A percentile compares a stretch with the other conserved stretches of the same genome.
These are phyloP conservation scores for Muscina levida DNA, from an alignment of 2,888 invertebrate genomes.

Conservation along the genomic window DNA sequence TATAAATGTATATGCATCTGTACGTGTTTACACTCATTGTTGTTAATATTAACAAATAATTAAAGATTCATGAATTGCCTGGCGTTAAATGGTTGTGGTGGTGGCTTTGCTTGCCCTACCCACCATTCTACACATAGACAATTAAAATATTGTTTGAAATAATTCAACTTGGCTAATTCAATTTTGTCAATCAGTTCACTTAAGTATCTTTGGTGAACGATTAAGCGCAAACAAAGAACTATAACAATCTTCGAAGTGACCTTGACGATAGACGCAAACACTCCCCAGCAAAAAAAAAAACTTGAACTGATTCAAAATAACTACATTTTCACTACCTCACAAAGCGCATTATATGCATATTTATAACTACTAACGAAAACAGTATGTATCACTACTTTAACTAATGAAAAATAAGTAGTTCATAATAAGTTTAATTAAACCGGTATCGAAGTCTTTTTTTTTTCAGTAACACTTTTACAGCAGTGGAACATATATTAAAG, in stretches of 20 bases:
- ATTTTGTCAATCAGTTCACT: slow-evolving; percentile 7
- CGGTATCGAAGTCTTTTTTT: too few species aligned
- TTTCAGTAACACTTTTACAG: too few species aligned
- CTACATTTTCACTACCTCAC: too few species aligned
- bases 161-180: slow-evolving; percentile 25
- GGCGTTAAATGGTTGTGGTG: neutral
- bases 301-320: too few species aligned
- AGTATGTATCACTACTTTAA: too few species aligned
- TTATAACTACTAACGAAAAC: too few species aligned
- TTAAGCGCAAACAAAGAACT: slow-evolving; percentile 27
- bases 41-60: slow-evolving; percentile 29
- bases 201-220: slow-evolving; percentile 17
- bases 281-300: too few species aligned
- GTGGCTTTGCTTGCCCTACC: slow-evolving; percentile 32
- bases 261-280: too few species aligned
- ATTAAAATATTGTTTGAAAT: neutral
- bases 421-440: too few species aligned
- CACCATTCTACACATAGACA: neutral
- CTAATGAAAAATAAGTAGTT: too few species aligned
- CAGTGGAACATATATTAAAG: too few species aligned
- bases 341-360: too few species aligned
- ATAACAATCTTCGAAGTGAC: slow-evolving; percentile 20
- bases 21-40: slow-evolving; percentile 17
- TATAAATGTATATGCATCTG: neutral
- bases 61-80: neutral